A percentile compares a stretch with the other conserved stretches of the same genome.
Conservation (phyloP, 2,113 vertebrate species). For the Festucalex cinctus region DNA sequence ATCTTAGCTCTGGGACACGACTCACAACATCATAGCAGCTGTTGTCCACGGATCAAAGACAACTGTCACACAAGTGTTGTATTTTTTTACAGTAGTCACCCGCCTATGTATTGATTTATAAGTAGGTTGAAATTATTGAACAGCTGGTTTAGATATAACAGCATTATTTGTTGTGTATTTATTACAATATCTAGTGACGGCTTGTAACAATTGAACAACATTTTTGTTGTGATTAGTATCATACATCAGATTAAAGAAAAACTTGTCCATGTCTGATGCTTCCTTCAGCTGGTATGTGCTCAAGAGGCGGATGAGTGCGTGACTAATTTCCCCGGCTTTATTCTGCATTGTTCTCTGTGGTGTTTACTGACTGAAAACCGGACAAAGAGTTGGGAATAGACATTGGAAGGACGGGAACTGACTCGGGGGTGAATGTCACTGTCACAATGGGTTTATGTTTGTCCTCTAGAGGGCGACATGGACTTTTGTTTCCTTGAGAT, state of each 20-base stretch:
- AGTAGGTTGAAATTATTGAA: too few relatives aligned
- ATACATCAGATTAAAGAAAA: background rate
- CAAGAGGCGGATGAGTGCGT: constrained; percentile 31
- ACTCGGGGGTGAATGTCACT: constrained; percentile 19
- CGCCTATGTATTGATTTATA: too few relatives aligned
- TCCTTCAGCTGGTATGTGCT: constrained; percentile 14
- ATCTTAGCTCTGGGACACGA: constrained; percentile 14
- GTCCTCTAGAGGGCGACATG: constrained; percentile 50
- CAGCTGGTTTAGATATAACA: background rate
- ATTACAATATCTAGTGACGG: background rate
- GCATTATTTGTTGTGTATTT: background rate
- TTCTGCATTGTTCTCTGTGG: constrained; percentile 51
- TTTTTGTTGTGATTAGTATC: background rate
- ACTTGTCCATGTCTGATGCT: constrained; percentile 17
- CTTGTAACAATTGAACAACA: background rate
- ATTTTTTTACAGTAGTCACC: too few relatives aligned
- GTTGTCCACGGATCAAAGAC: background rate
- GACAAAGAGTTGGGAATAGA: constrained; percentile 50
- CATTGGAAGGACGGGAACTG: constrained; percentile 1
- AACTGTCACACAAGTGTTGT: too few relatives aligned
- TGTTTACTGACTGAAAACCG: constrained; percentile 34
- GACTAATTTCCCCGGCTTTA: constrained; percentile 29
- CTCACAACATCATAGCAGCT: constrained; percentile 13
- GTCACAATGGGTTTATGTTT: background rate
- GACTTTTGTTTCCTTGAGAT: constrained; percentile 43